A percentile compares a stretch with the other conserved stretches of the same genome.
Evolutionary conservation across 2,113 vertebrate species (phyloP).

Genomic region (Columba janthina): DNA sequence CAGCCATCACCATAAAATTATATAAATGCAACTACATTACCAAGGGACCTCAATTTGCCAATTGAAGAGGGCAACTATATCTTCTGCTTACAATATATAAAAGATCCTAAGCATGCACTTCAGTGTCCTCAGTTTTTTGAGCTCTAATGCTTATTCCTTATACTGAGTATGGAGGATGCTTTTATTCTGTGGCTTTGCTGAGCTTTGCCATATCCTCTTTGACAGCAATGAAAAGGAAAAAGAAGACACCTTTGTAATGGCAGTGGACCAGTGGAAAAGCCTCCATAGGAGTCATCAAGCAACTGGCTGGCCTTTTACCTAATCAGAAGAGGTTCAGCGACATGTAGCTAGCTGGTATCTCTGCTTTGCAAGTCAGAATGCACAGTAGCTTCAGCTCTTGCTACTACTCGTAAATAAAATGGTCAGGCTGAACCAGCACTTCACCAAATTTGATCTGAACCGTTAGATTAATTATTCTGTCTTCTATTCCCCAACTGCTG

Average conservation of each 20-base stretch:
- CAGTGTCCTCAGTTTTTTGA: background rate
- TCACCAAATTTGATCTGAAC: background rate
- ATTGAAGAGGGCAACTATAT: background rate
- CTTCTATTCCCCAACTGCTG: background rate
- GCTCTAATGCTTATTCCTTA: background rate
- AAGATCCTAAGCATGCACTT: background rate
- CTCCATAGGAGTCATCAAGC: background rate
- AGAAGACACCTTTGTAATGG: background rate
- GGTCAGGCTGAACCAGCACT: background rate
- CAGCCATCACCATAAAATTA: background rate
- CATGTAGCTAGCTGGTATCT: background rate
- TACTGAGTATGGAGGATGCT: background rate
- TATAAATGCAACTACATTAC: conserved; percentile 2
- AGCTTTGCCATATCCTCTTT: background rate
- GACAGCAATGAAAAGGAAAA: background rate
- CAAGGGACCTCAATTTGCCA: background rate
- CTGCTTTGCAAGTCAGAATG: background rate
- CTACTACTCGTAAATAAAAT: background rate
- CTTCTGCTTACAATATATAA: background rate
- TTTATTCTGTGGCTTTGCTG: background rate
- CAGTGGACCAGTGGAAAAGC: background rate
- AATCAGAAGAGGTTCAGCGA: background rate
- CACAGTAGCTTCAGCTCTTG: background rate
- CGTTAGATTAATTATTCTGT: background rate
- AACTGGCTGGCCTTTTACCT: background rate